These are phyloP conservation scores for Microctenopoma lineatum DNA, from an alignment of 2,797 vertebrate genomes.

Conservation along the genomic window DNA sequence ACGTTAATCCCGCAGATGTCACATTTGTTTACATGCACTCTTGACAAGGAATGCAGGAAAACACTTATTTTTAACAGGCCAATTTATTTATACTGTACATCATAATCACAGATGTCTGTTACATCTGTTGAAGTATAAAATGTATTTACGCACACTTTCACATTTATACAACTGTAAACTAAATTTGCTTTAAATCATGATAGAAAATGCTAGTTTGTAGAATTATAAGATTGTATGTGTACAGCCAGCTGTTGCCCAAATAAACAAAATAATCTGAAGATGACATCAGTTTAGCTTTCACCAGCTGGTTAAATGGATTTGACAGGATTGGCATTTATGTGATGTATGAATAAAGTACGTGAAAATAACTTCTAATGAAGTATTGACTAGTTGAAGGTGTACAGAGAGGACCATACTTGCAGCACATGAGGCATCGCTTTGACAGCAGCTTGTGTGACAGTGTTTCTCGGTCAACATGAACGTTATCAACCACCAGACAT, in stretches of 20 bases:
- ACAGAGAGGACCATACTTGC: too few relatives aligned
- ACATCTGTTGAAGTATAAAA: not conserved
- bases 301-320: not conserved
- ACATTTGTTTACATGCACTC: not conserved
- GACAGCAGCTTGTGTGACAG: not conserved
- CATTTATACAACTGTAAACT: not conserved
- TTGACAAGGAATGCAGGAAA: not conserved
- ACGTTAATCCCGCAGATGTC: slow-evolving; percentile 54
- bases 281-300: not conserved
- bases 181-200: not conserved
- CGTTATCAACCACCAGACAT: not conserved
- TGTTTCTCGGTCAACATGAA: not conserved
- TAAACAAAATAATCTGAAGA: not conserved
- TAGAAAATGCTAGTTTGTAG: not conserved
- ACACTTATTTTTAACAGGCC: not conserved
- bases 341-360: too few relatives aligned
- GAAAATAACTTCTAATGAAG: not conserved
- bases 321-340: not conserved
- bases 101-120: not conserved
- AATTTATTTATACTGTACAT: not conserved
- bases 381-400: not conserved
- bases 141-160: not conserved
- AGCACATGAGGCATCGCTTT: not conserved
- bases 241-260: not conserved
- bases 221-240: not conserved